Conservation (phyloP, 2,888 invertebrate species). For the Dasypogon diadema region DNA sequence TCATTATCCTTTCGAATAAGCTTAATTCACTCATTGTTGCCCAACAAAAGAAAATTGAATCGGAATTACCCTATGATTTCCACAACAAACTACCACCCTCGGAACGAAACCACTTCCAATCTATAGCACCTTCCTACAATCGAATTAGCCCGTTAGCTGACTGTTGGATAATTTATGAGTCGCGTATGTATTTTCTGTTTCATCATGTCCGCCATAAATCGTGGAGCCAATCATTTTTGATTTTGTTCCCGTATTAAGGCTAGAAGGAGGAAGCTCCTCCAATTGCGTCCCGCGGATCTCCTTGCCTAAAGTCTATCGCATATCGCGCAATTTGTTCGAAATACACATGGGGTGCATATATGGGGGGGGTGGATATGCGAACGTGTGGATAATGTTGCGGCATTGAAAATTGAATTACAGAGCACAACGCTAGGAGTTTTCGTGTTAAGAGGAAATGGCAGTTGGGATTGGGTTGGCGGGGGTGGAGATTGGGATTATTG, state of each 20-base stretch:
- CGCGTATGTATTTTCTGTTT: slow-evolving; percentile 47
- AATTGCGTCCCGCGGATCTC: slow-evolving; percentile 6
- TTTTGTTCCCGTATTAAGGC: slow-evolving; percentile 31
- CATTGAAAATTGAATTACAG: slow-evolving; percentile 50
- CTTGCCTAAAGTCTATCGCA: slow-evolving; percentile 2
- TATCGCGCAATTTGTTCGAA: neutral
- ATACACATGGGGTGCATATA: neutral
- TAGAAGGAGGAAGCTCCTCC: slow-evolving; percentile 14
- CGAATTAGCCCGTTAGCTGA: slow-evolving; percentile 39
- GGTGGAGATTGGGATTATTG: neutral
- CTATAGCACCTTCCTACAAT: slow-evolving; percentile 12
- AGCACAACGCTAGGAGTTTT: neutral
- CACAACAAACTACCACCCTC: slow-evolving; percentile 20
- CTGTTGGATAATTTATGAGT: slow-evolving; percentile 43
- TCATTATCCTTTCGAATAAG: neutral
- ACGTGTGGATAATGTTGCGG: slow-evolving; percentile 47
- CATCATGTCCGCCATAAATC: slow-evolving; percentile 51
- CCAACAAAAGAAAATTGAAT: slow-evolving; percentile 15
- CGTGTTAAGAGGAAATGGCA: neutral
- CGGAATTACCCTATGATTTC: slow-evolving; percentile 8
- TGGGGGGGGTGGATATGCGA: slow-evolving; percentile 14
- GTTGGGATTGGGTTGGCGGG: neutral
- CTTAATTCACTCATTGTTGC: neutral
- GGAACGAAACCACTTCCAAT: neutral
- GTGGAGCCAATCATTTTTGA: slow-evolving; percentile 52